phyloP scores from a whole-genome alignment of 1,140 invertebrate species.

The Cataglyphis hispanica region DNA sequence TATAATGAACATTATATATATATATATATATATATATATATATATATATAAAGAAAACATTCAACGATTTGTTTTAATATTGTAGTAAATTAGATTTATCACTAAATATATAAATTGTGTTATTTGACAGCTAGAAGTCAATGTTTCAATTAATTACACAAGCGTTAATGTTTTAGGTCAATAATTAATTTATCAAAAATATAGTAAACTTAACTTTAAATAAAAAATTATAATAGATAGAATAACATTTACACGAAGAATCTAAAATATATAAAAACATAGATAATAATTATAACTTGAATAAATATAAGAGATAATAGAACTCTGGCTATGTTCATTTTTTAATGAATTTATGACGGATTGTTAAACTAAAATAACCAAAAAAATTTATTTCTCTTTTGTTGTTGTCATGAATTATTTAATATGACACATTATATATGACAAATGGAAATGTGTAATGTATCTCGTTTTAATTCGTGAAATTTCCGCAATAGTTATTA shows the following conservation, averaged over 20 bases:
- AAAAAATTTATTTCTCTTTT: neutral
- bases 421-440: neutral
- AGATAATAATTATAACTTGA: neutral
- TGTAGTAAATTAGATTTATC: constrained; percentile 9
- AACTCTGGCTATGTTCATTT: neutral
- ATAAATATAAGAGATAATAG: neutral
- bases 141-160: neutral
- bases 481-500: constrained; percentile 3
- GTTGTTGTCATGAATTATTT: constrained; percentile 7
- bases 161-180: neutral
- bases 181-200: neutral
- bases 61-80: neutral
- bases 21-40: no score
- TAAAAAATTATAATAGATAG: neutral
- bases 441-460: neutral
- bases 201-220: neutral
- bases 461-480: neutral
- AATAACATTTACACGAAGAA: constrained; percentile 1
- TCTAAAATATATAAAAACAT: neutral
- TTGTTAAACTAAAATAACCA: neutral
- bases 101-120: neutral
- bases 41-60: neutral
- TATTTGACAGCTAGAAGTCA: neutral
- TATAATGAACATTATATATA: neutral
- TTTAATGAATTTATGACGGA: neutral